These are phyloP conservation scores for Pasiphila rectangulata DNA, from an alignment of 2,888 invertebrate species.

Conservation along the genomic window DNA sequence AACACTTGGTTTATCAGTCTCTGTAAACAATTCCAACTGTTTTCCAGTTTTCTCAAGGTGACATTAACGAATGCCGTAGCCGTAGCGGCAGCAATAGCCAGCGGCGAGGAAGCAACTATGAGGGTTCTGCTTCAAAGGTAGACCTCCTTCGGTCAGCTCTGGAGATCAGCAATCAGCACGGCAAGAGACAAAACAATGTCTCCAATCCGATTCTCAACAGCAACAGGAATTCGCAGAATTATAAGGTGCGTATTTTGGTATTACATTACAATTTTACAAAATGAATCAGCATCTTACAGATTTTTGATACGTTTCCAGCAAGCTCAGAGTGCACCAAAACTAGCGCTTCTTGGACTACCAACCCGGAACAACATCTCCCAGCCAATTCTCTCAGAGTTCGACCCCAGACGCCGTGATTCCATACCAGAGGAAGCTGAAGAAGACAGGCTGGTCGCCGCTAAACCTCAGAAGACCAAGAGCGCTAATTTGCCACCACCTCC, in stretches of 20 bases:
- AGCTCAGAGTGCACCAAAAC: conserved; percentile 83
- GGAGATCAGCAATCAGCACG: conserved; percentile 83
- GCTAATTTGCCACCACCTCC: conserved; percentile 65
- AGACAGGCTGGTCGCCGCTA: conserved; percentile 57
- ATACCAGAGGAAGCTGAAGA: conserved; percentile 83
- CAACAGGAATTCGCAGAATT: conserved; percentile 54
- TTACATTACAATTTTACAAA: no score
- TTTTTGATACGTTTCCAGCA: conserved; percentile 58
- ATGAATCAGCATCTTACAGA: neutral
- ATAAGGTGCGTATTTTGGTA: conserved; percentile 68
- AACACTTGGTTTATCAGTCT: no score
- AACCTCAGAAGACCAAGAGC: conserved; percentile 63
- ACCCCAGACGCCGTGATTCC: conserved; percentile 79
- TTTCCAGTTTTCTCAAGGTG: conserved; percentile 75
- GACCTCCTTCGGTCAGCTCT: conserved; percentile 85
- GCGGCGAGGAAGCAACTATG: conserved; percentile 81
- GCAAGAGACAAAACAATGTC: conserved; percentile 69
- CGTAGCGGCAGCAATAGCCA: conserved; percentile 75
- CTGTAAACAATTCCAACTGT: neutral
- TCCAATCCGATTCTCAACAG: conserved; percentile 81
- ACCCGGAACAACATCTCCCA: conserved; percentile 83
- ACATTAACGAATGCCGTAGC: conserved; percentile 75
- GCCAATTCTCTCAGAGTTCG: conserved; percentile 81
- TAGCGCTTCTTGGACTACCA: conserved; percentile 71
- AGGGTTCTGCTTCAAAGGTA: conserved; percentile 82